These are phyloP conservation scores for Cygnus olor DNA, from an alignment of 2,797 vertebrate genomes.

Conservation along the genomic window DNA sequence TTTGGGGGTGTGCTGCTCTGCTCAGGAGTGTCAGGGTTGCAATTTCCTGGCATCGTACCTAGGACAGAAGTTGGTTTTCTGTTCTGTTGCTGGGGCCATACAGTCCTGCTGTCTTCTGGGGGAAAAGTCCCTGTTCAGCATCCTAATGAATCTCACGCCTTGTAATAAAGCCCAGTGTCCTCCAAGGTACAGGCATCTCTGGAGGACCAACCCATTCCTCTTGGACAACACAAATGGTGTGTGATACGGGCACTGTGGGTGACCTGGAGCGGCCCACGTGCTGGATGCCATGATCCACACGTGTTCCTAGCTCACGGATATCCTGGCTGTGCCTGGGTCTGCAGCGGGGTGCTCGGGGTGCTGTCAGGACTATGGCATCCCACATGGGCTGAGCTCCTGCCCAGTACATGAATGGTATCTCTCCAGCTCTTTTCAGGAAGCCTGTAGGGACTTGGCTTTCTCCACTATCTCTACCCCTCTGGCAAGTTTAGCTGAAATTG, in stretches of 20 bases:
- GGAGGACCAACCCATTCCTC: neutral
- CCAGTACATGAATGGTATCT: neutral
- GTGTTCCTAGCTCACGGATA: neutral
- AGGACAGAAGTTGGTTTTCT: neutral
- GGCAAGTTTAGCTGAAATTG: neutral
- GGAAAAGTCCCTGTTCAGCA: neutral
- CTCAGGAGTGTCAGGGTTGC: neutral
- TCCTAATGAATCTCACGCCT: neutral
- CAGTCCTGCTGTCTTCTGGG: neutral
- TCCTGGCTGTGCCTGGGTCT: neutral
- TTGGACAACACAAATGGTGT: neutral
- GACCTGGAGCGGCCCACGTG: neutral
- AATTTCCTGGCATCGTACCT: rapidly evolving
- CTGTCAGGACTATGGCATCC: neutral
- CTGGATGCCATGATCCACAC: neutral
- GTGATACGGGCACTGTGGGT: neutral
- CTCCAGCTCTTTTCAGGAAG: constrained; percentile 3
- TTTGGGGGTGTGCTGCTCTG: neutral
- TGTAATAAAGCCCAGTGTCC: neutral
- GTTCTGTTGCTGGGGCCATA: neutral
- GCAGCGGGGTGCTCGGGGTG: neutral
- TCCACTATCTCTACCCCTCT: neutral
- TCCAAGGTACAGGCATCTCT: neutral
- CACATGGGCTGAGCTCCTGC: neutral
- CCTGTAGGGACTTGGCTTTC: neutral